Evolutionary conservation across 2,888 invertebrate genomes (phyloP), one percentile per base, ranked within the genome.

Genomic region (Villa cingulata): DNA sequence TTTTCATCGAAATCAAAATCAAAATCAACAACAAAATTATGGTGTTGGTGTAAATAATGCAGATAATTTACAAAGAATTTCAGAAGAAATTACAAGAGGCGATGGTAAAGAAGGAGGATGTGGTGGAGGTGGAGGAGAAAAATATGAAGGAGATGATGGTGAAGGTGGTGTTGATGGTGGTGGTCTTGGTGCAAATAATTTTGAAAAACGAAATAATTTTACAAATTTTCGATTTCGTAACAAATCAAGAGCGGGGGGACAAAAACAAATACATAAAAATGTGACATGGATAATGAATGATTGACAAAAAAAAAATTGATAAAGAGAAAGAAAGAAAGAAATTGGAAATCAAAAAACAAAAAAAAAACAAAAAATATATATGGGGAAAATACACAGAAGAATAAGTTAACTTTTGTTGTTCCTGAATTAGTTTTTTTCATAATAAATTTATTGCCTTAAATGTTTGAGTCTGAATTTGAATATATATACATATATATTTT

Each of bases 221-320:
- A 63, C 61, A 7, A 66, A 66, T 53, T 66, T 66, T 41, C 61
- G 62, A 52, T 64, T 61, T 53, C 58, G 65, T 4, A 64, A 66
- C 10, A 48, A 56, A 45, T 49, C 49, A 48, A 50, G 49, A 46
- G 2, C n/a, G n/a, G n/a, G n/a, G 32, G 7, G 62, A 61, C 54
- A 58, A 60, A 62, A 43, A 54, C 54, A 43, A 56, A 54, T 43
- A 18, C 41, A 37, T n/a, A 58, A 56, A 23, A 23, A 23, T 41
- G 18, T 18, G 2, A 18, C 18, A 12, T 37, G 18, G 18, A 14
- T 12, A 32, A 27, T 9, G 6, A 27, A 27, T 27, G 27, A 27
- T 27, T 6, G 27, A 27, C 7, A 27, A 27, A 27, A 27, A 27
- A 27, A 27, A 9, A 27, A 7, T 32, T 23, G 12, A 29, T 29